Conservation (phyloP, 2,888 invertebrate genomes). For the Rotaria socialis region DNA sequence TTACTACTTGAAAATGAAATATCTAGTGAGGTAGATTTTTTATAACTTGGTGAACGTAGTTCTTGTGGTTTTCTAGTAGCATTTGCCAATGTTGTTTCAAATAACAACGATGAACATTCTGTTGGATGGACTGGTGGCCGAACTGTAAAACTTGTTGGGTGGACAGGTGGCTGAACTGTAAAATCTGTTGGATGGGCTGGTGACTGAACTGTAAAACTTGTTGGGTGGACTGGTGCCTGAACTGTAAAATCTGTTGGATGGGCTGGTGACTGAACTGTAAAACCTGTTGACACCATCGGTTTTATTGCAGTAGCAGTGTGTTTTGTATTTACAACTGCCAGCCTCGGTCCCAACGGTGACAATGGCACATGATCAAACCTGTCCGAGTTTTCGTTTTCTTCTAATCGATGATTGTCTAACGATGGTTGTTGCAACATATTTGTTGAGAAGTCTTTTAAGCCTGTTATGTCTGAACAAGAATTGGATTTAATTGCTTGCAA, state of each 20-base stretch:
- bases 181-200: no score
- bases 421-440: not conserved
- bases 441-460: not conserved
- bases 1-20: no score
- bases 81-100: not conserved
- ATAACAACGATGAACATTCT: not conserved
- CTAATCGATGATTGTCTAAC: not conserved
- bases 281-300: no score
- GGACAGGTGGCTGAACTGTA: not conserved
- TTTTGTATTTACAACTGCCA: not conserved
- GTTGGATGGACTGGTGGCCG: not conserved
- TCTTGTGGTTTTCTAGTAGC: not conserved
- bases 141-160: not conserved
- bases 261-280: no score
- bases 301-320: not conserved
- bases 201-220: not conserved
- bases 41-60: no score
- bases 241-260: no score
- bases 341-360: not conserved
- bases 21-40: not conserved
- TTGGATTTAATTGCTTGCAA: not conserved
- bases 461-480: conserved; percentile 21
- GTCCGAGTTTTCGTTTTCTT: not conserved
- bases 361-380: not conserved
- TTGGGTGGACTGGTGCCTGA: not conserved